Percentiles rank a stretch among this genome's conserved stretches.
Evolutionary conservation across 2,797 vertebrate species (phyloP).

Genomic region (Betta splendens): DNA sequence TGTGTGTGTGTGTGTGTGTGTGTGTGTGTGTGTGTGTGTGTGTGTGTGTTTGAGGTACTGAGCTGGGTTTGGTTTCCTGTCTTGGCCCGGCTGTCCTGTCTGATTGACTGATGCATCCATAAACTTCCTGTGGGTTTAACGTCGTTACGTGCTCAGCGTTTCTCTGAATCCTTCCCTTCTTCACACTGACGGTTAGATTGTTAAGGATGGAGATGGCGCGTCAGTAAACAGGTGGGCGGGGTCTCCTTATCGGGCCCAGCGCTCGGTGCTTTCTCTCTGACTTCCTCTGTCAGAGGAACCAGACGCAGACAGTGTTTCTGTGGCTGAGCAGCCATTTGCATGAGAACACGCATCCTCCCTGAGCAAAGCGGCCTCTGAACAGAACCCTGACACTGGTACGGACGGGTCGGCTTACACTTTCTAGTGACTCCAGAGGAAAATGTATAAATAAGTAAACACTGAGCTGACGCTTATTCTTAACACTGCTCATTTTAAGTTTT

Average conservation of each 20-base stretch:
- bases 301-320: constrained; percentile 11
- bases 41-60: constrained; percentile 26
- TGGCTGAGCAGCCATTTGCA: constrained; percentile 10
- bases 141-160: too few relatives aligned
- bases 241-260: constrained; percentile 35
- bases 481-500: background rate
- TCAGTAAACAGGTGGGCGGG: constrained; percentile 10
- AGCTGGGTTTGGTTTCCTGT: constrained; percentile 65
- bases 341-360: background rate
- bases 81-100: constrained; percentile 39
- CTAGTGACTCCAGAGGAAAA: background rate
- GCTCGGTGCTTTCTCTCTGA: constrained; percentile 24
- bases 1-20: too few relatives aligned
- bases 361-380: background rate
- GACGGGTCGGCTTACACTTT: constrained; percentile 11
- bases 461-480: background rate
- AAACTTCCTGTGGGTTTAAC: too few relatives aligned
- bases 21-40: too few relatives aligned
- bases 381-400: background rate
- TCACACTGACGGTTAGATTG: background rate
- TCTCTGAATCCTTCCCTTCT: background rate
- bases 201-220: constrained; percentile 9
- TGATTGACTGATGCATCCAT: constrained; percentile 12
- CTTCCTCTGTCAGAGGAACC: constrained; percentile 62
- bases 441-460: constrained; percentile 1